Evolutionary conservation across 1,140 invertebrate species (phyloP), one percentile per base, ranked within the genome.

Genomic region (Cherax quadricarinatus): DNA sequence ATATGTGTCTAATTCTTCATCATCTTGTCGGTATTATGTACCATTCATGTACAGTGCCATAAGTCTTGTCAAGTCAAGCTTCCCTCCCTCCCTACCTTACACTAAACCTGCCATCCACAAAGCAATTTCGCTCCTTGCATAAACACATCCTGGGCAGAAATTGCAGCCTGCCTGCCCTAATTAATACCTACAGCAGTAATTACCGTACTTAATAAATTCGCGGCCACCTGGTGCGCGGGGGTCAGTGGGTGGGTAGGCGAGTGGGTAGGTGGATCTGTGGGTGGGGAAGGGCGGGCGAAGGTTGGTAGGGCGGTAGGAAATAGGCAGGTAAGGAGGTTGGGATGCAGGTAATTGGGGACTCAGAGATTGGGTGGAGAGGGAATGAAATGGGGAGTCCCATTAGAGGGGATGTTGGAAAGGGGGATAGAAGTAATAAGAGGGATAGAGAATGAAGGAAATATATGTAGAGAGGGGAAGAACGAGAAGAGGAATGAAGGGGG

Each of bases 131-230:
- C 81, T 57, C 24, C 81, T 53, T 60, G 21, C 51, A 83, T 83
- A 83, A 83, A 83, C 81, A 83, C 81, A 60, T 83, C 81, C 81
- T 30, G n/a, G 48, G 5, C 81, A 60, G 21, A 83, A 83, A 83
- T 57, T 83, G 81, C 57, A 57, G 81, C 51, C 30, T 9, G 51
- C 21, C 30, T 60, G 51, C 16, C 51, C 57, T 83, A 57, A 83
- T 83, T 83, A 83, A 83, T 83, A 57, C 18, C 51, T 60, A 53
- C 51, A 83, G 30, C 9, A 83, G 57, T 83, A 83, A 83, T 83
- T 83, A 83, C 49, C 51, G 6, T 83, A 57, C 81, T 83, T 83
- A 83, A 83, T 82, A 82, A 82, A 82, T 83, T 24, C 24, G 14
- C 18, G 51, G 21, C 21, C 49, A 83, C 24, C 21, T 30, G 81